These are phyloP conservation scores for Naja naja DNA, from an alignment of 2,113 vertebrate species.

Conservation along the genomic window DNA sequence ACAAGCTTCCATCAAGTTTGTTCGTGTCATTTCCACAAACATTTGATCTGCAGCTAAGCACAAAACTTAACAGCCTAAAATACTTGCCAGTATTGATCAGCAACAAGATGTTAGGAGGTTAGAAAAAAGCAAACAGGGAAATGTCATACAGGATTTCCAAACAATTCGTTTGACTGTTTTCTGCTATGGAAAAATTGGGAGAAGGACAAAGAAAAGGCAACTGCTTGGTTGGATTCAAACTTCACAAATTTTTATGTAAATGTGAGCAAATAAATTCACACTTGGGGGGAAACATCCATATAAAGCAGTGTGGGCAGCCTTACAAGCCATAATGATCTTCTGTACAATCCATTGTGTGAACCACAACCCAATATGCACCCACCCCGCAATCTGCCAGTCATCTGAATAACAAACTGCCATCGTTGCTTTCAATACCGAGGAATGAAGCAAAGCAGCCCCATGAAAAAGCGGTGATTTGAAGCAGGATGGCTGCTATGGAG, in stretches of 20 bases:
- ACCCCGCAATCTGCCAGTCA: neutral
- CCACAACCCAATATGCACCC: neutral
- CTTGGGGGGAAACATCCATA: neutral
- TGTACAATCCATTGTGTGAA: neutral
- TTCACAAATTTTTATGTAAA: neutral
- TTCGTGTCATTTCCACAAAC: constrained; percentile 20
- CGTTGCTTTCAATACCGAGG: neutral
- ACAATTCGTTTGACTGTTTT: neutral
- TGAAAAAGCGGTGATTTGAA: neutral
- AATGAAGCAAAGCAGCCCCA: neutral
- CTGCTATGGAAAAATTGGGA: neutral
- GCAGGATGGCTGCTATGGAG: neutral
- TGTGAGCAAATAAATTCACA: neutral
- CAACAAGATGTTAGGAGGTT: neutral
- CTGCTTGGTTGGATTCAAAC: neutral
- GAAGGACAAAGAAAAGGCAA: neutral
- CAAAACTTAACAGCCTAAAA: constrained; percentile 37
- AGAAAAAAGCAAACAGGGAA: constrained; percentile 1
- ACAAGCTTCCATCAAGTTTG: constrained; percentile 15
- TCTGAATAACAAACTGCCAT: neutral
- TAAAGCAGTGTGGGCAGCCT: neutral
- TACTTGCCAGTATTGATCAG: neutral
- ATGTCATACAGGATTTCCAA: constrained; percentile 10
- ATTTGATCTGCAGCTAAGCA: constrained; percentile 27
- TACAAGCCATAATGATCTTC: neutral